Base-by-base conservation (phyloP, 2,888 invertebrate species). In the Drosophila koepferae region DNA sequence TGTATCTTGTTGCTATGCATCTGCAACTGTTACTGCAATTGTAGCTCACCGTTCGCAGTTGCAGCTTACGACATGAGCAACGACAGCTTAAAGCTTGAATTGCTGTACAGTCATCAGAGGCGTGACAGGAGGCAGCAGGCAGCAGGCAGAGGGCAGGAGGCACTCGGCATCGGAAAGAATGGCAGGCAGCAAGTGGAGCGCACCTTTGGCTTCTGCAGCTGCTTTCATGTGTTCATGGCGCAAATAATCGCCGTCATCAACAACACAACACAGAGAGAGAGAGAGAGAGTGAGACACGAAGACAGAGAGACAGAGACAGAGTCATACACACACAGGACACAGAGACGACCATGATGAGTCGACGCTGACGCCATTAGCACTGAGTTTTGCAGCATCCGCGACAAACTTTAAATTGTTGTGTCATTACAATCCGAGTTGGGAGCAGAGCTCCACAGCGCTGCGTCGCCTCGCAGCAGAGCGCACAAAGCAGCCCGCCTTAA, bases 381-480 rank as follows among this genome's bases (percentile, higher is more conserved):
- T 74, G 84, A 81, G 89, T 89, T 85, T 89, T 86, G 81, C 84
- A 86, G 87, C 84, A 84, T 88, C 86, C 87, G 89, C 89, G 86
- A 83, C 89, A 88, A 88, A 86, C 90, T 90, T 86, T 90, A 90
- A 86, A 86, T 86, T 86, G 90, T 90, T 90, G 90, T 89, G 81
- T 86, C 86, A 88, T 86, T 90, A 86, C 88, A 82, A 88, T 89
- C 77, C 83, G 73, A 86, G 86, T 70, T 74, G 75, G 55, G 46
- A 64, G 79, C 60, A 34, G 43, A 12, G 53, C 58, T 16, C 40
- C 51, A 2, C 51, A 46, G 40, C 31, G 60, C 63, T 28, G 36
- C 56, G 43, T 14, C 43, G 34, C 58, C 18, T 9, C 49, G 49
- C 10, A 48, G 51, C 38, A 36, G n/a, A 23, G 36, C 63, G 36